These are phyloP conservation scores for Nematopogon swammerdamellus DNA, from an alignment of 2,888 invertebrate species.

Conservation along the genomic window DNA sequence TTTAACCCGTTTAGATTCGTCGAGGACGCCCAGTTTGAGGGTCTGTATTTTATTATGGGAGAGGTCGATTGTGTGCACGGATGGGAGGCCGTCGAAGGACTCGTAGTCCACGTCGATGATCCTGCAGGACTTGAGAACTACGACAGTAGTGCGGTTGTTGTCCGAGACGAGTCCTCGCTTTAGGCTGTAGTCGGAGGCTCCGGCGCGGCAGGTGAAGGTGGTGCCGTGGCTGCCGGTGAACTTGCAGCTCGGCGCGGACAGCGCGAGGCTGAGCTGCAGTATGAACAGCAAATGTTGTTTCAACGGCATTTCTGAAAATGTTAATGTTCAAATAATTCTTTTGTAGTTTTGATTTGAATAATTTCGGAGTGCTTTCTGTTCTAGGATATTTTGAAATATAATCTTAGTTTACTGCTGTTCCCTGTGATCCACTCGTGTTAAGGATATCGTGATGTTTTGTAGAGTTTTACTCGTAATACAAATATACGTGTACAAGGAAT, in stretches of 20 bases:
- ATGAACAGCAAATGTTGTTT: neutral
- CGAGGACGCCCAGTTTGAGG: conserved; percentile 24
- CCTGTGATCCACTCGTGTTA: no score
- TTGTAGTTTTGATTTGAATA: neutral
- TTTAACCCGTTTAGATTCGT: conserved; percentile 18
- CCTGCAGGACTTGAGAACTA: conserved; percentile 18
- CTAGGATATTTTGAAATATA: no score
- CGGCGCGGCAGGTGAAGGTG: conserved; percentile 14
- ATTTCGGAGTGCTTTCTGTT: no score
- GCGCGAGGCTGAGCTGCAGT: neutral
- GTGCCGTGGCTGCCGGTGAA: neutral
- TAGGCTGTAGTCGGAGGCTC: conserved; percentile 12
- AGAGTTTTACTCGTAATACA: no score
- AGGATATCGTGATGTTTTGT: no score
- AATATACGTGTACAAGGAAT: no score
- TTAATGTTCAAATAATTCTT: no score
- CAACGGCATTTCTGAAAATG: neutral
- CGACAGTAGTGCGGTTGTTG: conserved; percentile 16
- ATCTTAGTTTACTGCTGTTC: no score
- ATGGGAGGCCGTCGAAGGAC: conserved; percentile 21
- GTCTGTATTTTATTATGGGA: conserved; percentile 23
- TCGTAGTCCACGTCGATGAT: conserved; percentile 20
- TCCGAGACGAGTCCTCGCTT: conserved; percentile 20
- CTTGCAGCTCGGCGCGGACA: neutral
- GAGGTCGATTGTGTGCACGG: conserved; percentile 24